Evolutionary conservation across 2,888 invertebrate genomes (phyloP).

Genomic region (Strigamia transsilvanica): DNA sequence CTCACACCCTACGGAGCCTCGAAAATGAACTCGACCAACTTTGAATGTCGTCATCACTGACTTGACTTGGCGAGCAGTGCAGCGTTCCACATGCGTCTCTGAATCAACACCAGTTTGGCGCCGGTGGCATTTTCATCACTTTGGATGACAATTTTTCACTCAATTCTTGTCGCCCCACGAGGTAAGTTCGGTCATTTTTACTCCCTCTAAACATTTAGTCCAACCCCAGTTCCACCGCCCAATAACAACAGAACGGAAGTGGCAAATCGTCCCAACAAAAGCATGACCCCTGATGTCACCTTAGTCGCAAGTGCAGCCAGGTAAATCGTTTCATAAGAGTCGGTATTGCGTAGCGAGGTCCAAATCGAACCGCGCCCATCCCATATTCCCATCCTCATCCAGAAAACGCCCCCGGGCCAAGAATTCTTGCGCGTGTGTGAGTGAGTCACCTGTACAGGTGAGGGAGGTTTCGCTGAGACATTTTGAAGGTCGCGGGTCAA

Average conservation of each 20-base stretch:
- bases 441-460: slow-evolving; percentile 31
- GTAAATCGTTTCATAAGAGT: slow-evolving; percentile 19
- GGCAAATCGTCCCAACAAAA: not conserved
- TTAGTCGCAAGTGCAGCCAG: not conserved
- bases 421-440: slow-evolving; percentile 11
- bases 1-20: not conserved
- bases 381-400: not conserved
- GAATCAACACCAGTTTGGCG: slow-evolving; percentile 1
- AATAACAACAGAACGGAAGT: not conserved
- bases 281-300: slow-evolving; percentile 1
- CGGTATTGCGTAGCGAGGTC: not conserved
- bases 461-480: not conserved
- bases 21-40: slow-evolving; percentile 1
- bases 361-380: slow-evolving; percentile 32
- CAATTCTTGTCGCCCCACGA: not conserved
- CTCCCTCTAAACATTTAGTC: not conserved
- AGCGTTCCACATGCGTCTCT: slow-evolving; percentile 22
- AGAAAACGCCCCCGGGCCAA: not conserved
- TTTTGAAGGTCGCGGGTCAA: slow-evolving; percentile 33
- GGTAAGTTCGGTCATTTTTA: not conserved
- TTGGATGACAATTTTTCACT: not conserved
- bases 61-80: not conserved
- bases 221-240: not conserved
- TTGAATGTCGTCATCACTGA: slow-evolving; percentile 19
- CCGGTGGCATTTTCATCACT: not conserved